These are phyloP conservation scores for Chloromyia formosa DNA, from an alignment of 2,888 invertebrate species.

Conservation along the genomic window DNA sequence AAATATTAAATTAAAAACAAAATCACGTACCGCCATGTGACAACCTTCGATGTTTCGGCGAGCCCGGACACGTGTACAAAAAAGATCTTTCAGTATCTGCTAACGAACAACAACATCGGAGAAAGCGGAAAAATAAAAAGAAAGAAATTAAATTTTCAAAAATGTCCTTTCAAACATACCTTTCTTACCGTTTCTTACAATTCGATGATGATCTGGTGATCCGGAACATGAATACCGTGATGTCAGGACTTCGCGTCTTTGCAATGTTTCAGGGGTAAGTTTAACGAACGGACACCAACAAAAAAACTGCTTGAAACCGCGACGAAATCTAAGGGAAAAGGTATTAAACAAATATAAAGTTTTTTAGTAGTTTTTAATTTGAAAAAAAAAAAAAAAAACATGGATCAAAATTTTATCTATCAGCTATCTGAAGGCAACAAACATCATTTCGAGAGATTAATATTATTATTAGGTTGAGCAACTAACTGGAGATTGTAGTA, in stretches of 20 bases:
- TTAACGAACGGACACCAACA: slow-evolving; percentile 85
- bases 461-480: no score
- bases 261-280: slow-evolving; percentile 73
- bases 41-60: slow-evolving; percentile 55
- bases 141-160: slow-evolving; percentile 21
- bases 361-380: no score
- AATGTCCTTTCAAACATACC: slow-evolving; percentile 36
- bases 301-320: slow-evolving; percentile 93
- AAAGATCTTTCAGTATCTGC: slow-evolving; percentile 63
- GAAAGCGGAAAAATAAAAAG: slow-evolving; percentile 15
- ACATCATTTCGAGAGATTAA: no score
- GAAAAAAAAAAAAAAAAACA: no score
- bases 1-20: slow-evolving; percentile 9
- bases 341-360: not conserved
- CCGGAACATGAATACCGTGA: slow-evolving; percentile 81
- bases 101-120: slow-evolving; percentile 34
- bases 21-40: slow-evolving; percentile 49
- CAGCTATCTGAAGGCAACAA: no score
- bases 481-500: no score
- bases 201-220: slow-evolving; percentile 77
- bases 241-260: slow-evolving; percentile 78
- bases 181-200: slow-evolving; percentile 73
- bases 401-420: no score
- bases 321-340: slow-evolving; percentile 76
- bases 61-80: slow-evolving; percentile 62